These are phyloP conservation scores for Hippopotamus amphibius DNA, from an alignment of 2,113 vertebrate genomes.

Conservation along the genomic window DNA sequence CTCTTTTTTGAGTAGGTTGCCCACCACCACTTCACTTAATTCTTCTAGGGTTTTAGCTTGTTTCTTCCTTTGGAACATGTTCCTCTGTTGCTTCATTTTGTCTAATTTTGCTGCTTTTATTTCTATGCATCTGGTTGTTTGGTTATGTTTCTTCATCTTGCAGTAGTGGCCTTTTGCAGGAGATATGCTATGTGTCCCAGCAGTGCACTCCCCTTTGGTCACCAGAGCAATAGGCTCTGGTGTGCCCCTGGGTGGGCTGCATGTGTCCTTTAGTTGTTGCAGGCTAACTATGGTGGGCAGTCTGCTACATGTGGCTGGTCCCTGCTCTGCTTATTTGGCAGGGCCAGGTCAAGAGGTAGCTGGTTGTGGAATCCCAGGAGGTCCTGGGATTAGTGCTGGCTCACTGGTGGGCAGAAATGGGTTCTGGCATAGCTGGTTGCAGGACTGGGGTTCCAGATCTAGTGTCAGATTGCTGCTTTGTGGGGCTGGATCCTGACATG, in stretches of 20 bases:
- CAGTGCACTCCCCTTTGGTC: not conserved
- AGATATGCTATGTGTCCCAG: not conserved
- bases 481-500: not conserved
- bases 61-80: not conserved
- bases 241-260: not conserved
- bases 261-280: not conserved
- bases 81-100: not conserved
- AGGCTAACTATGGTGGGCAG: not conserved
- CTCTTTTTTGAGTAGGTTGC: not conserved
- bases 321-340: not conserved
- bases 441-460: not conserved
- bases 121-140: not conserved
- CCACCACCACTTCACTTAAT: not conserved
- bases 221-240: not conserved
- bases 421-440: not conserved
- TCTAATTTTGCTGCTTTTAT: not conserved
- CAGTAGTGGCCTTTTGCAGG: not conserved
- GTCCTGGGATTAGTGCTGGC: not conserved
- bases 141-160: not conserved
- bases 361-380: not conserved
- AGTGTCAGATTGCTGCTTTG: not conserved
- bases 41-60: not conserved
- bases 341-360: not conserved
- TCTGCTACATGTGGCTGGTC: not conserved
- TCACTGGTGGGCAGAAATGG: not conserved